These are phyloP conservation scores for Falco naumanni DNA, from an alignment of 2,797 vertebrate species.

Conservation along the genomic window DNA sequence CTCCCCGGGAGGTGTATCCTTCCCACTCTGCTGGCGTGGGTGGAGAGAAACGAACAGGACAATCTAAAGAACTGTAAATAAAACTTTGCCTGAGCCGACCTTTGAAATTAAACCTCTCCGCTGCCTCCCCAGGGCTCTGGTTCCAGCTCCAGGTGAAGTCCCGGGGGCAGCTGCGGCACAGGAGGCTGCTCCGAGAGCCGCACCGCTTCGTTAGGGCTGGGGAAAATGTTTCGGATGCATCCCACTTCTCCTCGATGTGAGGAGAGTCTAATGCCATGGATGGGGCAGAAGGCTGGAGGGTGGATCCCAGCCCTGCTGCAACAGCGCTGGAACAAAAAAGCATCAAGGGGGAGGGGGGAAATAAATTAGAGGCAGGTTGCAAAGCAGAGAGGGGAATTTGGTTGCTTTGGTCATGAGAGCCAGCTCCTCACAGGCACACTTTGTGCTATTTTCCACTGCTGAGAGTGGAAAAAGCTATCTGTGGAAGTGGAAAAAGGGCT, in stretches of 20 bases:
- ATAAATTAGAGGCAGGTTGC: neutral
- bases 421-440: slow-evolving; percentile 9
- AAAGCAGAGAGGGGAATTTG: slow-evolving; percentile 44
- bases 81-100: slow-evolving; percentile 59
- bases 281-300: neutral
- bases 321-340: neutral
- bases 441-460: slow-evolving; percentile 20
- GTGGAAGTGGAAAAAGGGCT: slow-evolving; percentile 58
- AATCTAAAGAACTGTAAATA: slow-evolving; percentile 64
- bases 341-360: neutral
- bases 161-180: rapidly evolving
- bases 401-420: slow-evolving; percentile 14
- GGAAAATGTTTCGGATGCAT: neutral
- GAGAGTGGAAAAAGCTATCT: slow-evolving; percentile 43
- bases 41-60: slow-evolving; percentile 9
- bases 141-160: slow-evolving; percentile 21
- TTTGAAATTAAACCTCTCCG: slow-evolving; percentile 61
- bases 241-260: rapidly evolving
- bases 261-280: neutral
- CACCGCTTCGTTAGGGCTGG: neutral
- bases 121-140: neutral
- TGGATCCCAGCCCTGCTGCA: slow-evolving; percentile 11
- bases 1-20: neutral
- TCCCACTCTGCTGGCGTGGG: neutral
- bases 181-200: neutral